Percentiles rank a stretch among this genome's conserved stretches.
These are phyloP conservation scores for Lycodopsis pacificus DNA, from an alignment of 2,797 vertebrate species.

Conservation along the genomic window DNA sequence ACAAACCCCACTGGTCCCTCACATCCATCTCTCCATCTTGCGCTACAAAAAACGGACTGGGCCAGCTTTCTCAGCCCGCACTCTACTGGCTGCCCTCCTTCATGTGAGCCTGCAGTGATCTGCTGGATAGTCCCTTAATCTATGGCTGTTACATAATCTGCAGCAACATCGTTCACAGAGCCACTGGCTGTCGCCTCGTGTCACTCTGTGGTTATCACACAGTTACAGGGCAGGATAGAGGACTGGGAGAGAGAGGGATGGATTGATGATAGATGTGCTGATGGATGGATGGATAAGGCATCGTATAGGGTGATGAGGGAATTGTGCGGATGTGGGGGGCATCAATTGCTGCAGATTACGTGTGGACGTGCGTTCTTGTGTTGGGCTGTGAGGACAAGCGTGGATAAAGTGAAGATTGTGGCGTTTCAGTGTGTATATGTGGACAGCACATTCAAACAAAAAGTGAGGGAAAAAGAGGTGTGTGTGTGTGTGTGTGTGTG, in stretches of 20 bases:
- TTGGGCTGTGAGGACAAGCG: conserved; percentile 14
- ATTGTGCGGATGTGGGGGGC: conserved; percentile 23
- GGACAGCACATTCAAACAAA: conserved; percentile 16
- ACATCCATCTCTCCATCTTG: conserved; percentile 58
- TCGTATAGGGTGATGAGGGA: conserved; percentile 24
- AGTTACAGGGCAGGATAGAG: conserved; percentile 58
- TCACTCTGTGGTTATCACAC: conserved; percentile 79
- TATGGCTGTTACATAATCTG: conserved; percentile 82
- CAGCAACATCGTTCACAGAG: conserved; percentile 71
- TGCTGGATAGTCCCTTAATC: conserved; percentile 82
- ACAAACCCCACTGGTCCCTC: conserved; percentile 46
- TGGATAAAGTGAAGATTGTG: conserved; percentile 39
- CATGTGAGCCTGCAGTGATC: conserved; percentile 74
- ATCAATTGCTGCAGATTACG: conserved; percentile 50
- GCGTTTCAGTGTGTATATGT: conserved; percentile 9
- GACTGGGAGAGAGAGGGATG: conserved; percentile 35
- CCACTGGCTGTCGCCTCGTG: conserved; percentile 80
- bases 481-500: background rate
- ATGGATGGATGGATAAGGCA: conserved; percentile 54
- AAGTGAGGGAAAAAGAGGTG: background rate
- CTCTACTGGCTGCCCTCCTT: conserved; percentile 61
- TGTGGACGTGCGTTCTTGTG: conserved; percentile 13
- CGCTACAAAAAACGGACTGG: conserved; percentile 40
- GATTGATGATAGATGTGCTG: conserved; percentile 46
- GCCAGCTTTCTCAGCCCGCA: conserved; percentile 55